phyloP scores from a whole-genome alignment of 2,888 invertebrate species.

The Oscheius sp. region DNA sequence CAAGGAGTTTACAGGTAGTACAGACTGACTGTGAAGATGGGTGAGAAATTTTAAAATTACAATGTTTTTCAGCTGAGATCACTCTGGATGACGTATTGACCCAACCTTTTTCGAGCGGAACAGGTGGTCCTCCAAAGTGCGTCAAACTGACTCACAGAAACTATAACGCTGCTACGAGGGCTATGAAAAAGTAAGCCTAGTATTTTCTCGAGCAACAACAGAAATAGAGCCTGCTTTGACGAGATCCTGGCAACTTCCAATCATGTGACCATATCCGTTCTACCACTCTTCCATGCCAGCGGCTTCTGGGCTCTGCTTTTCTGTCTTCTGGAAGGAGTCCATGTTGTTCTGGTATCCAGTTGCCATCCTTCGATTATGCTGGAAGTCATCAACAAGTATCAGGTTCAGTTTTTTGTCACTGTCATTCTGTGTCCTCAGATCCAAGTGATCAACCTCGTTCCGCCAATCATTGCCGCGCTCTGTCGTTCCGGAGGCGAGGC shows the following conservation, averaged over 20 bases:
- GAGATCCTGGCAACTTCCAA: constrained; percentile 37
- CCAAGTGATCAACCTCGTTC: constrained; percentile 67
- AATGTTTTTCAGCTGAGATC: constrained; percentile 20
- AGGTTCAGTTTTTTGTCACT: constrained; percentile 41
- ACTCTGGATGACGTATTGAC: constrained; percentile 47
- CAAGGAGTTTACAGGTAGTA: constrained; percentile 11
- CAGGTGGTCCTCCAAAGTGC: constrained; percentile 66
- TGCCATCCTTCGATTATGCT: constrained; percentile 64
- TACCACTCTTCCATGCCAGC: constrained; percentile 69
- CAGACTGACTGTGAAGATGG: background rate
- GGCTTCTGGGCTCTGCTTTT: constrained; percentile 69
- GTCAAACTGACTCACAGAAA: constrained; percentile 67
- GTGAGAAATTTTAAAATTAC: background rate
- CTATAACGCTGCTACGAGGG: constrained; percentile 61
- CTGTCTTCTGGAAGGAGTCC: constrained; percentile 66
- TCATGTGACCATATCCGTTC: constrained; percentile 60
- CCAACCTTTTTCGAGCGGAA: constrained; percentile 66
- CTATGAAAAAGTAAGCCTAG: constrained; percentile 56
- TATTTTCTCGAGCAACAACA: background rate
- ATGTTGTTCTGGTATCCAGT: constrained; percentile 58
- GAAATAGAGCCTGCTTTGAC: constrained; percentile 53
- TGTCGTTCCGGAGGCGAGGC: constrained; percentile 12
- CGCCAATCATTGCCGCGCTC: constrained; percentile 44
- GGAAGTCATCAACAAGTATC: constrained; percentile 62
- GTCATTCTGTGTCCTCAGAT: constrained; percentile 41